Evolutionary conservation across 2,113 vertebrate genomes (phyloP).

Genomic region (Regulus satrapa): DNA sequence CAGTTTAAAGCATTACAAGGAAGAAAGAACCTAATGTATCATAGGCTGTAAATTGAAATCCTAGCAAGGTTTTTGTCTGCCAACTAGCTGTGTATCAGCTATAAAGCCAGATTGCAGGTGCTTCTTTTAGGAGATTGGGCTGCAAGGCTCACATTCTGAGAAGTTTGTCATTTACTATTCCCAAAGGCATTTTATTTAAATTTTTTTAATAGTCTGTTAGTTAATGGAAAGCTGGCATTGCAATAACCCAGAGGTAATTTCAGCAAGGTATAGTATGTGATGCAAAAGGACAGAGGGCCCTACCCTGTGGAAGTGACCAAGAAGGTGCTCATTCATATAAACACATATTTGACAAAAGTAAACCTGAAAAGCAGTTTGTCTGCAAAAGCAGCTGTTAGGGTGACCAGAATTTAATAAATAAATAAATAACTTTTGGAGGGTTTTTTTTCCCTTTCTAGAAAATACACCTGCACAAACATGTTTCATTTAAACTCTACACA

Average conservation of each 20-base stretch:
- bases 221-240: neutral
- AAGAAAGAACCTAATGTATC: conserved; percentile 18
- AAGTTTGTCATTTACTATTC: conserved; percentile 16
- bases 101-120: neutral
- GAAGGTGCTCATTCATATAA: neutral
- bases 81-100: neutral
- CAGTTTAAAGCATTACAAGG: conserved; percentile 37
- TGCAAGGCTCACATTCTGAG: neutral
- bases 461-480: neutral
- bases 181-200: conserved; percentile 1
- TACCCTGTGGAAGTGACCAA: neutral
- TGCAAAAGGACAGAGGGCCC: neutral
- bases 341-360: neutral
- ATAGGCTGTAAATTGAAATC: conserved; percentile 35
- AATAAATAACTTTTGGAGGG: neutral
- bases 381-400: neutral
- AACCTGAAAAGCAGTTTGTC: neutral
- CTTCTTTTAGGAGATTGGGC: neutral
- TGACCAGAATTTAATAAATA: neutral
- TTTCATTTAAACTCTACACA: neutral
- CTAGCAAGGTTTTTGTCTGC: conserved; percentile 19
- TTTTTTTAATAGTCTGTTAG: neutral
- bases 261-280: neutral
- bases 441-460: neutral
- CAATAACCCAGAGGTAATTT: neutral